Evolutionary conservation across 2,797 vertebrate genomes (phyloP).

Genomic region (Mastacembelus armatus): DNA sequence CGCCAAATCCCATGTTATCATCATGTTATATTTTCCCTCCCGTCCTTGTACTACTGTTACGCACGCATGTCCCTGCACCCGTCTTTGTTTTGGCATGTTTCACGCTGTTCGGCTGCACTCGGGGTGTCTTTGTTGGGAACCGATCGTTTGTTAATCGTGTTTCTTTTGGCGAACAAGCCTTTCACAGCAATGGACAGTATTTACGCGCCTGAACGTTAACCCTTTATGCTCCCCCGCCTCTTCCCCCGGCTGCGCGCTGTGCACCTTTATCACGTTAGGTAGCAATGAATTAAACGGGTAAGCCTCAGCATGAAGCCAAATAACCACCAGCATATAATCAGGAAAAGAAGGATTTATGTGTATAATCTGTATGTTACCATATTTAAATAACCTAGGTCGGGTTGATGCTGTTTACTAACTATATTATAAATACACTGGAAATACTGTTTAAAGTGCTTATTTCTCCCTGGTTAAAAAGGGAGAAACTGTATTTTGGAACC

Average conservation of each 20-base stretch:
- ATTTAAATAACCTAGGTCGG: too few relatives aligned
- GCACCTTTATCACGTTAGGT: conserved; percentile 19
- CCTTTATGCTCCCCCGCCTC: conserved; percentile 57
- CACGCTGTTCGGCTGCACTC: conserved; percentile 28
- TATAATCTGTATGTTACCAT: background rate
- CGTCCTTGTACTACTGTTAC: background rate
- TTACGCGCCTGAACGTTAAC: conserved; percentile 88
- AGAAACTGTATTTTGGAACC: background rate
- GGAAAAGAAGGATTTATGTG: too few relatives aligned
- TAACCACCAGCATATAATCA: too few relatives aligned
- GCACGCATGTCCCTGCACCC: background rate
- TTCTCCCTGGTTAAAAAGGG: too few relatives aligned
- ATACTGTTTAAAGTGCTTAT: background rate
- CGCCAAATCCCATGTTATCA: conserved; percentile 15
- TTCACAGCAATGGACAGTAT: conserved; percentile 69
- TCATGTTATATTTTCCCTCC: conserved; percentile 12
- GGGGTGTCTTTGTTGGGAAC: background rate
- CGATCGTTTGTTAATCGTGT: conserved; percentile 40
- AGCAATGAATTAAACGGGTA: conserved; percentile 18
- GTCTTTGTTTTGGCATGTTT: conserved; percentile 11
- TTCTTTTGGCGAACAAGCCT: conserved; percentile 60
- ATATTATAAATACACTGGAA: background rate
- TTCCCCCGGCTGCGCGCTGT: conserved; percentile 3
- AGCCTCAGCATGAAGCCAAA: too few relatives aligned
- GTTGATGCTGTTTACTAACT: background rate